Evolutionary conservation across 2,797 vertebrate species (phyloP).

Genomic region (Sebastes kiyomatsui): DNA sequence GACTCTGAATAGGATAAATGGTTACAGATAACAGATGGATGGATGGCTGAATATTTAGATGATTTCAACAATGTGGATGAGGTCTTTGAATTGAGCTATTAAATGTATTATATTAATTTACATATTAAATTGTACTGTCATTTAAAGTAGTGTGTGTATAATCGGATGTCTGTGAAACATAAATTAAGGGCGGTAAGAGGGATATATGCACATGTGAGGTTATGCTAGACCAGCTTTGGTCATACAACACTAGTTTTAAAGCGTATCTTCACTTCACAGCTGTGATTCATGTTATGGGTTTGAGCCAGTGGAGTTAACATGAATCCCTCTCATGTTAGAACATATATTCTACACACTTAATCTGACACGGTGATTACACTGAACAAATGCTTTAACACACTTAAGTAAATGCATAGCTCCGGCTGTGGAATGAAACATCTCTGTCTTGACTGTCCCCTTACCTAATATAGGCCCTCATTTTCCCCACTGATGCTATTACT

Average conservation of each 20-base stretch:
- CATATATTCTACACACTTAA: conserved; percentile 13
- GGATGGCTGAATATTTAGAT: no score
- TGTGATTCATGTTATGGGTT: conserved; percentile 2
- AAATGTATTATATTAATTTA: neutral
- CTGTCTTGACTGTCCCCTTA: conserved; percentile 32
- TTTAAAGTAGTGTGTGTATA: neutral
- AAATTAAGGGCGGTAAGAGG: no score
- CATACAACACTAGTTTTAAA: neutral
- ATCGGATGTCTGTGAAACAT: neutral
- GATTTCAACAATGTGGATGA: no score
- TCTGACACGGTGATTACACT: conserved; percentile 43
- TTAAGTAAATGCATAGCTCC: conserved; percentile 25
- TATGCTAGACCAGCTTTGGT: neutral
- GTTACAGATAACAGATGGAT: no score
- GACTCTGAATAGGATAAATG: no score
- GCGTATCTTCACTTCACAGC: neutral
- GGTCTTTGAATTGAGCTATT: neutral
- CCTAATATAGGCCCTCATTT: conserved; percentile 51
- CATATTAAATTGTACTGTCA: neutral
- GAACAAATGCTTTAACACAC: conserved; percentile 26
- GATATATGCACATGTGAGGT: neutral
- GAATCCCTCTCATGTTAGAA: conserved; percentile 29
- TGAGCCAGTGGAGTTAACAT: neutral
- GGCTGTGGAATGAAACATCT: conserved; percentile 27
- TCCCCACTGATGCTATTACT: conserved; percentile 54